Evolutionary conservation across 2,113 vertebrate genomes (phyloP).

Genomic region (Seriola dumerili): DNA sequence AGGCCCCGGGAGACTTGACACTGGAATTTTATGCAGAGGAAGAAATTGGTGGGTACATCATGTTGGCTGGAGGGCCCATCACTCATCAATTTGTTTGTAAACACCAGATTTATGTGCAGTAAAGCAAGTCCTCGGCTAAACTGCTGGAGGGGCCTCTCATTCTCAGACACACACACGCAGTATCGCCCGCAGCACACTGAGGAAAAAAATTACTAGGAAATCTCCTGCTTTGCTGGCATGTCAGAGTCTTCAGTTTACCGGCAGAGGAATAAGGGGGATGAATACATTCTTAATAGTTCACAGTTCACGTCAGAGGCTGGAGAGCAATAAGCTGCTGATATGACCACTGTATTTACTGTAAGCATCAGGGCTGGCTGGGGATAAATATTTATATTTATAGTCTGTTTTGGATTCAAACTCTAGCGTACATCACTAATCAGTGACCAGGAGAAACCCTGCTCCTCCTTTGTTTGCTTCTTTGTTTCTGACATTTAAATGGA

Average conservation of each 20-base stretch:
- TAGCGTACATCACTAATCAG: background rate
- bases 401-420: slow-evolving; percentile 26
- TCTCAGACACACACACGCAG: slow-evolving; percentile 26
- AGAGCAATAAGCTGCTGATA: slow-evolving; percentile 22
- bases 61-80: slow-evolving; percentile 80
- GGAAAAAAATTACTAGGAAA: slow-evolving; percentile 70
- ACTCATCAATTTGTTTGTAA: slow-evolving; percentile 87
- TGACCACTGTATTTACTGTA: slow-evolving; percentile 36
- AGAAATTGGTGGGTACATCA: slow-evolving; percentile 74
- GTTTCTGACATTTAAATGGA: slow-evolving; percentile 5
- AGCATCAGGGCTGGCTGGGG: slow-evolving; percentile 21
- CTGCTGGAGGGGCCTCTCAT: slow-evolving; percentile 58
- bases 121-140: slow-evolving; percentile 76
- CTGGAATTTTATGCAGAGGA: slow-evolving; percentile 67
- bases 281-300: background rate
- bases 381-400: slow-evolving; percentile 7
- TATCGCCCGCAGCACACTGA: slow-evolving; percentile 57
- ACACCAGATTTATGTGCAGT: slow-evolving; percentile 83
- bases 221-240: slow-evolving; percentile 40
- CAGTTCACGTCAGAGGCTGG: slow-evolving; percentile 7
- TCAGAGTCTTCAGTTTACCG: slow-evolving; percentile 41
- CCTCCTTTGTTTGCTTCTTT: background rate
- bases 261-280: slow-evolving; percentile 7
- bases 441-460: background rate
- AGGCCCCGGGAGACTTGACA: slow-evolving; percentile 72